phyloP scores from a whole-genome alignment of 2,888 invertebrate genomes.

The Amphimallon solstitiale region DNA sequence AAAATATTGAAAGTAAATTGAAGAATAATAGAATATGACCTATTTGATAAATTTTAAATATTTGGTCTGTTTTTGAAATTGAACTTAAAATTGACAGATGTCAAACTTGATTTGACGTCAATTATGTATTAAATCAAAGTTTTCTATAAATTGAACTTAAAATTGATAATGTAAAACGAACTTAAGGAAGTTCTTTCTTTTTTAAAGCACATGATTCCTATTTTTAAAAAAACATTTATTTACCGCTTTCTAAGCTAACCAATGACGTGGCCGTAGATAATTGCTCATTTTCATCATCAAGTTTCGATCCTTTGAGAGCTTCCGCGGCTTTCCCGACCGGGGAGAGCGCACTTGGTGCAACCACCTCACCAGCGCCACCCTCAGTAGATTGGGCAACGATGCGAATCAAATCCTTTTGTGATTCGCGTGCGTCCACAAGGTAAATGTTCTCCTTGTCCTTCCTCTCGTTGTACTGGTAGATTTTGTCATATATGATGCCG shows the following conservation, averaged over 20 bases:
- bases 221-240: too few species aligned
- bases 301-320: constrained; percentile 58
- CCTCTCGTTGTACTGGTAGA: constrained; percentile 78
- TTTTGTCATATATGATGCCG: constrained; percentile 96
- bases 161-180: too few species aligned
- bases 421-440: constrained; percentile 80
- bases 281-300: constrained; percentile 55
- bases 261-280: constrained; percentile 69
- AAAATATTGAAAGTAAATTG: too few species aligned
- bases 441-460: constrained; percentile 86
- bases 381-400: constrained; percentile 60
- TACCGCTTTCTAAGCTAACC: constrained; percentile 63
- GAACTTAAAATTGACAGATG: too few species aligned
- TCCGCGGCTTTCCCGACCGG: constrained; percentile 39
- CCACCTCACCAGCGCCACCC: constrained; percentile 47
- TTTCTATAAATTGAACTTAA: too few species aligned
- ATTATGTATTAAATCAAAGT: too few species aligned
- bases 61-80: too few species aligned
- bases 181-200: too few species aligned
- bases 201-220: too few species aligned
- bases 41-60: too few species aligned
- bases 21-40: too few species aligned
- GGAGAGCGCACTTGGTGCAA: constrained; percentile 34
- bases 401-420: constrained; percentile 71
- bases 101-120: too few species aligned